These are phyloP conservation scores for Trichonephila inaurata DNA, from an alignment of 1,140 invertebrate species.

Conservation along the genomic window DNA sequence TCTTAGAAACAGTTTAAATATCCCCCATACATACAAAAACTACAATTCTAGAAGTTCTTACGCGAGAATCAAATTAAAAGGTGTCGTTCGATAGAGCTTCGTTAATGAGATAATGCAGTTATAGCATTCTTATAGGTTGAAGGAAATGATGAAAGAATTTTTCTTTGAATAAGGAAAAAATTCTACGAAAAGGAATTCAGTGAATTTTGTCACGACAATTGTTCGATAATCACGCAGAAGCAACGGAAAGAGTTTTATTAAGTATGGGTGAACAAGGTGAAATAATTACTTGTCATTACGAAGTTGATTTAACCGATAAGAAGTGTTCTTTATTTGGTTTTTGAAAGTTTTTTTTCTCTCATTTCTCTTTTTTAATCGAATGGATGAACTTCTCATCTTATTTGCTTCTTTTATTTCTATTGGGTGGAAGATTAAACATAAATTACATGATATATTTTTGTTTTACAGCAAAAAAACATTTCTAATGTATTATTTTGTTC, in stretches of 20 bases:
- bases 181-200: constrained; percentile 4
- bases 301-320: constrained; percentile 26
- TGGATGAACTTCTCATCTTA: neutral
- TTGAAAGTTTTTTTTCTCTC: neutral
- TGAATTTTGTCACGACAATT: constrained; percentile 33
- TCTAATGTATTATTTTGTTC: too few relatives aligned
- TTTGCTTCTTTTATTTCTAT: too few relatives aligned
- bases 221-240: neutral
- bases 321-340: neutral
- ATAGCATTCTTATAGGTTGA: constrained; percentile 14
- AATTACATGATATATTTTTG: too few relatives aligned
- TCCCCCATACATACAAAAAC: neutral
- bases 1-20: neutral
- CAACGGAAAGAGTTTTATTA: constrained; percentile 5
- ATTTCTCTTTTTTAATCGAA: neutral
- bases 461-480: too few relatives aligned
- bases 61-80: constrained; percentile 53
- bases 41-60: neutral
- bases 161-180: constrained; percentile 25
- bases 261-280: constrained; percentile 19
- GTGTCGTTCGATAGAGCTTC: constrained; percentile 50
- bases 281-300: constrained; percentile 37
- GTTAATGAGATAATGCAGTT: constrained; percentile 61
- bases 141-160: constrained; percentile 43
- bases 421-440: too few relatives aligned